Evolutionary conservation across 2,113 vertebrate genomes (phyloP).

Genomic region (Tilapia sparmanii): DNA sequence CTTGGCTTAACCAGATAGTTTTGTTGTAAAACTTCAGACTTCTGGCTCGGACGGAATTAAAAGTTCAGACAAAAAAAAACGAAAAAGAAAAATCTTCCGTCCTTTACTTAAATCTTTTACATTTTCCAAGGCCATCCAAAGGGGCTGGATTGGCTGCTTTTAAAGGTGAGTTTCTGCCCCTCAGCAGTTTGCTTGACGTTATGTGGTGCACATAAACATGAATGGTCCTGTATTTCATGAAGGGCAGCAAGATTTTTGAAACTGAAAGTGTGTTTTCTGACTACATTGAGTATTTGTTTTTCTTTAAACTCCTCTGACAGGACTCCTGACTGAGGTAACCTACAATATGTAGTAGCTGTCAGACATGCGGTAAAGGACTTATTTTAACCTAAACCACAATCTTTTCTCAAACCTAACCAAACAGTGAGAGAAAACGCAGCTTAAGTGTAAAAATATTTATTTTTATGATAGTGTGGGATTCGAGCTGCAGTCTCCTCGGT

Average conservation of each 20-base stretch:
- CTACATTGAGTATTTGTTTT: background rate
- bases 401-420: background rate
- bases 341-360: background rate
- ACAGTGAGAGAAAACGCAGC: background rate
- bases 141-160: background rate
- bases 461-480: background rate
- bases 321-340: background rate
- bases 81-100: background rate
- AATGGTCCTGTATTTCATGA: background rate
- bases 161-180: background rate
- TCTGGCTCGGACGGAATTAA: background rate
- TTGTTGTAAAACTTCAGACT: background rate
- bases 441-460: background rate
- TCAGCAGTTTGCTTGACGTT: background rate
- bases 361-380: background rate
- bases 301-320: background rate
- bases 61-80: background rate
- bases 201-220: background rate
- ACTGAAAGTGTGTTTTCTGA: background rate
- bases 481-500: background rate
- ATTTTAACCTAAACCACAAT: background rate
- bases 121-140: background rate
- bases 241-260: background rate
- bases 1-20: background rate
- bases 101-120: background rate